These are phyloP conservation scores for Peromyscus aztecus DNA, from an alignment of 2,797 vertebrate species.

Conservation along the genomic window DNA sequence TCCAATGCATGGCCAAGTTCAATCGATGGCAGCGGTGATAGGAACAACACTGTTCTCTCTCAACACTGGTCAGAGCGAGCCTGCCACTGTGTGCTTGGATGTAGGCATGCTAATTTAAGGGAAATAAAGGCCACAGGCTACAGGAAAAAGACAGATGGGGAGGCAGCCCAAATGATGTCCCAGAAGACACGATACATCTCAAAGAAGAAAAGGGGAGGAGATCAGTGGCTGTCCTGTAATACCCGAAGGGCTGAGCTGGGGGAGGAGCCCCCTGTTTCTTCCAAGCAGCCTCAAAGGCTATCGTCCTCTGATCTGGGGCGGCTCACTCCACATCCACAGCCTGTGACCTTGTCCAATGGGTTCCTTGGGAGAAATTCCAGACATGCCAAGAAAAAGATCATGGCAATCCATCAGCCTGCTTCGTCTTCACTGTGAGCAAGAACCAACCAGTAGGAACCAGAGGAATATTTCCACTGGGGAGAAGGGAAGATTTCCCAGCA, in stretches of 20 bases:
- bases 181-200: background rate
- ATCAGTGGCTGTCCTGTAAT: background rate
- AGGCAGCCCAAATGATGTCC: background rate
- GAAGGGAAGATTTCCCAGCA: background rate
- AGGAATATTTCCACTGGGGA: background rate
- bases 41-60: background rate
- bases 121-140: background rate
- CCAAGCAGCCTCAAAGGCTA: background rate
- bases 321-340: background rate
- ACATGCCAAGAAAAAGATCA: background rate
- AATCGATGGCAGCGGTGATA: background rate
- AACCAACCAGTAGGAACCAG: background rate
- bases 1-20: background rate
- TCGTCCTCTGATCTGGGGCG: background rate
- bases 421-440: background rate
- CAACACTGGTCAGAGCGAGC: background rate
- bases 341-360: background rate
- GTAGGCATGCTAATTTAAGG: background rate
- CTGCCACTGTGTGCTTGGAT: background rate
- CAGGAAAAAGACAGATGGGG: background rate
- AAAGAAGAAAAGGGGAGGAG: background rate
- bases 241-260: background rate
- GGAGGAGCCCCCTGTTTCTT: background rate
- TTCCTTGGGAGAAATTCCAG: conserved; percentile 5
- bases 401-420: background rate